Evolutionary conservation across 2,113 vertebrate species (phyloP).

Genomic region (Myanophis thanlyinensis): DNA sequence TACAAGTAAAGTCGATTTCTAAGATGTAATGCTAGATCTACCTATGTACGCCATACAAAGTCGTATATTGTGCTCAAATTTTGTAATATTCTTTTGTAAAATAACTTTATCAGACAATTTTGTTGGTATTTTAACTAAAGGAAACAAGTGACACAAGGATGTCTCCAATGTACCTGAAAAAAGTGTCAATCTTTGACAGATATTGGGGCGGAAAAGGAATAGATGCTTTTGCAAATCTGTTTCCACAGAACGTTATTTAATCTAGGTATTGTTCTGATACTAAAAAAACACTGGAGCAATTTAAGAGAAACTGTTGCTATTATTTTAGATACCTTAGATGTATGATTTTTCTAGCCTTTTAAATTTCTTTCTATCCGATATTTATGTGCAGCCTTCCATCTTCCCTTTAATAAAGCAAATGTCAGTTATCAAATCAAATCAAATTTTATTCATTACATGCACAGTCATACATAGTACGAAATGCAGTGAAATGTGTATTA

Average conservation of each 20-base stretch:
- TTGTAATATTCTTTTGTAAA: neutral
- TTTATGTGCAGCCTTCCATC: neutral
- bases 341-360: neutral
- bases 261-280: neutral
- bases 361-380: neutral
- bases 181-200: neutral
- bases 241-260: neutral
- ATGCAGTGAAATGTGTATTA: no score
- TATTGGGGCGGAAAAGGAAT: neutral
- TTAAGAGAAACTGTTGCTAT: neutral
- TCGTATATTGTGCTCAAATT: neutral
- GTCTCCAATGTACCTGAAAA: neutral
- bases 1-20: neutral
- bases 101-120: neutral
- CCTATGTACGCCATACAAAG: neutral
- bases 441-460: no score
- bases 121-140: neutral
- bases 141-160: neutral
- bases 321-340: neutral
- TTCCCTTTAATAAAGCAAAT: neutral
- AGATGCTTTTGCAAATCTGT: neutral
- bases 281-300: neutral
- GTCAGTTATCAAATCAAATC: no score
- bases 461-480: no score
- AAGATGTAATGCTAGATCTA: neutral